Evolutionary conservation across 2,113 vertebrate genomes (phyloP).

Genomic region (Chamaetylas fuelleborni): DNA sequence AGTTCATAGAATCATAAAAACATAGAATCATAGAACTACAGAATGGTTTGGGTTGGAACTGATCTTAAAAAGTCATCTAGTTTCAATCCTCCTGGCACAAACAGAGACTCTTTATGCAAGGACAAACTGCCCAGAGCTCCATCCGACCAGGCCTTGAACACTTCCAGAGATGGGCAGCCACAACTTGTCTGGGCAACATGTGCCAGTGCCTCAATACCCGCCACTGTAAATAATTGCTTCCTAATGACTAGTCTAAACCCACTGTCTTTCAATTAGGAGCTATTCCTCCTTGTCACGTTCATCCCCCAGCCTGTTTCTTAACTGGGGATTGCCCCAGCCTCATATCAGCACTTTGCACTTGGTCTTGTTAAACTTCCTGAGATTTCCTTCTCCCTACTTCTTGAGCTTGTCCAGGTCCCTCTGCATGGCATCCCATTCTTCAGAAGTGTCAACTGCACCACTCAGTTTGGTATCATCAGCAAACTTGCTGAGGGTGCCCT

Average conservation of each 20-base stretch:
- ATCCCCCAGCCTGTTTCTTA: neutral
- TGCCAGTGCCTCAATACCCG: neutral
- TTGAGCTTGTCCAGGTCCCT: neutral
- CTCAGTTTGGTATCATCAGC: neutral
- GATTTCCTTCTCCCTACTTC: neutral
- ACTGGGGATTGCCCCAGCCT: neutral
- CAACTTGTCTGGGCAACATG: no score
- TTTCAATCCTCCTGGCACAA: neutral
- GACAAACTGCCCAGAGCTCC: neutral
- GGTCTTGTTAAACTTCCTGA: neutral
- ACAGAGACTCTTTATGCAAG: neutral
- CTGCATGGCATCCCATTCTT: neutral
- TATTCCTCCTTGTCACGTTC: accelerated
- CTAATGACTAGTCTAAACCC: neutral
- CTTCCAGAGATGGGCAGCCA: neutral
- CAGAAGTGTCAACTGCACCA: no score
- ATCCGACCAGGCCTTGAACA: neutral
- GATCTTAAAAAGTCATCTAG: neutral
- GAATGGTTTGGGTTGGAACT: neutral
- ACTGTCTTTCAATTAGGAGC: neutral
- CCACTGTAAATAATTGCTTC: neutral
- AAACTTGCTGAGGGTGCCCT: neutral
- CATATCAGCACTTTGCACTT: neutral
- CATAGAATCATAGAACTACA: neutral
- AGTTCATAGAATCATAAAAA: neutral